A percentile compares a stretch with the other conserved stretches of the same genome.
phyloP scores from a whole-genome alignment of 37 sponge, comb jelly and placozoan species.

The Beroe ovata region DNA sequence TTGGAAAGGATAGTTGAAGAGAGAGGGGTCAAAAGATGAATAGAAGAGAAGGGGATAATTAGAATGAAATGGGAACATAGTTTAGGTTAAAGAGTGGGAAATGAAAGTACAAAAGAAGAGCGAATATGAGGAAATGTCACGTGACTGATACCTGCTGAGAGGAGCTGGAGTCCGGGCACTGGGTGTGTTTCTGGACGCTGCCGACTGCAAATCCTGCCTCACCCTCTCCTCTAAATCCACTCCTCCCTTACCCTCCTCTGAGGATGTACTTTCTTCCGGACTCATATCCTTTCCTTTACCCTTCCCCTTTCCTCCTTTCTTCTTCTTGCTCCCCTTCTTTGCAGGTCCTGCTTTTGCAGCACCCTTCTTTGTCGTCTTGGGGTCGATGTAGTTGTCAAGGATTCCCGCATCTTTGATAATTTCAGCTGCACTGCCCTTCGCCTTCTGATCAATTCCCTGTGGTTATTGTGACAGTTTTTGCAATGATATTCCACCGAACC shows the following conservation, averaged over 20 bases:
- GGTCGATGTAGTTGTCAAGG: conserved; percentile 47
- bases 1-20: no score
- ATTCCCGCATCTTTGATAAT: conserved; percentile 26
- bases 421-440: conserved; percentile 39
- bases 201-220: neutral
- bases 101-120: no score
- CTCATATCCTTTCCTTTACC: conserved; percentile 5
- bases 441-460: conserved; percentile 55
- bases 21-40: no score
- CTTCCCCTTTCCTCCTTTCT: neutral
- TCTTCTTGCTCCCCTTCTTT: neutral
- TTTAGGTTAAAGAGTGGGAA: no score
- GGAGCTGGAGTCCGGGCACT: conserved; percentile 12
- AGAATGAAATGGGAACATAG: no score
- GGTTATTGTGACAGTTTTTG: neutral
- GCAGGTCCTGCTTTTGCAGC: neutral
- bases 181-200: neutral
- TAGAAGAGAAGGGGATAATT: no score
- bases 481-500: no score
- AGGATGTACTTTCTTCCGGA: neutral
- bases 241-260: neutral
- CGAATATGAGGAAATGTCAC: no score
- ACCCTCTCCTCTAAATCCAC: conserved; percentile 7
- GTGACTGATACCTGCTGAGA: neutral
- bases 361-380: neutral